Conservation (phyloP, 2,113 vertebrate genomes). For the Progne subis region DNA sequence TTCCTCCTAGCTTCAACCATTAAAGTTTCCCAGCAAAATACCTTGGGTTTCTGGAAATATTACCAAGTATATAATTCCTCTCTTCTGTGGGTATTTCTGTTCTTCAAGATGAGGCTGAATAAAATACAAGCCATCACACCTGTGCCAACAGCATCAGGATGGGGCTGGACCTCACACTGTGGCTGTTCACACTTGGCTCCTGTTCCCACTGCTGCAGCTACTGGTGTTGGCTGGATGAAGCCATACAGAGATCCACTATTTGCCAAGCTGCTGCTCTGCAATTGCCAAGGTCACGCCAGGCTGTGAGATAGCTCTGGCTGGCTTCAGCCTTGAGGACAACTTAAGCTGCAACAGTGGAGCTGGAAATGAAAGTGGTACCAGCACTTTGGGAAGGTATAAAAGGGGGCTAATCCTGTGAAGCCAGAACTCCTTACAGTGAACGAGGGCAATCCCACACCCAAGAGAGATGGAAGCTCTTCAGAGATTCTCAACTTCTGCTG, state of each 20-base stretch:
- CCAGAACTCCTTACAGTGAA: not conserved
- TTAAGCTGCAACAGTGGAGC: not conserved
- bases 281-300: not conserved
- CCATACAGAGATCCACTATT: not conserved
- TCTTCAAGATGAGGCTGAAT: not conserved
- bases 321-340: not conserved
- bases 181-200: not conserved
- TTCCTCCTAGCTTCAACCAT: not conserved
- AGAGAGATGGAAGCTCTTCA: not conserved
- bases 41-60: not conserved
- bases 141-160: not conserved
- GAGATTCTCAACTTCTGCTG: not conserved
- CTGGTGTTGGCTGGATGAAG: not conserved
- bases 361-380: not conserved
- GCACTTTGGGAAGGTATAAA: not conserved
- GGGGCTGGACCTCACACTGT: not conserved
- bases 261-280: not conserved
- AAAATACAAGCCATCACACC: not conserved
- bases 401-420: not conserved
- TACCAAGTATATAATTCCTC: not conserved
- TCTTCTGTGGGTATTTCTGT: not conserved
- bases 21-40: not conserved
- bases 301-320: not conserved
- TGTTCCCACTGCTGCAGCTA: not conserved
- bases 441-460: rapidly evolving